phyloP scores from a whole-genome alignment of 2,113 vertebrate species.

The Oryzias melastigma region DNA sequence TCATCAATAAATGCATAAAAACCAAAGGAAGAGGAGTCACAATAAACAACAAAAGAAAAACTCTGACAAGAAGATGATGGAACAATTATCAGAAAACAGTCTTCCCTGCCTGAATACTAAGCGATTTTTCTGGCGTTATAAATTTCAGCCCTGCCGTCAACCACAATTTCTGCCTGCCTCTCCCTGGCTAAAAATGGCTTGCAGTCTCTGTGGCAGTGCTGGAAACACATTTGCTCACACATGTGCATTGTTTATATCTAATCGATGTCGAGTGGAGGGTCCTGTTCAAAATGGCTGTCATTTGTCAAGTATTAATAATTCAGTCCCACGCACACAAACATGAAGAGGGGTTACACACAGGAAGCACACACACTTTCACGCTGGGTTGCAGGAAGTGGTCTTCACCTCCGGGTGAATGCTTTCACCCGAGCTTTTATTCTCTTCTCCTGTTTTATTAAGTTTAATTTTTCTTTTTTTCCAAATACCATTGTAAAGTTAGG shows the following conservation, averaged over 20 bases:
- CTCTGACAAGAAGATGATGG: conserved; percentile 53
- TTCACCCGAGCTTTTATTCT: conserved; percentile 29
- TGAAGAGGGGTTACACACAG: conserved; percentile 3
- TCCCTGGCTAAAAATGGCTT: conserved; percentile 29
- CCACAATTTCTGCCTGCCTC: conserved; percentile 36
- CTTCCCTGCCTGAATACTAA: conserved; percentile 51
- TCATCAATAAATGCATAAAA: conserved; percentile 22
- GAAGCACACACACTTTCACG: conserved; percentile 3
- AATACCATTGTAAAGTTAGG: conserved; percentile 7
- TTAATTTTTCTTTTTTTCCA: conserved; percentile 18
- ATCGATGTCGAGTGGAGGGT: conserved; percentile 59
- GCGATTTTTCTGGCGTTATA: conserved; percentile 35
- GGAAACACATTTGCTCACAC: conserved; percentile 61
- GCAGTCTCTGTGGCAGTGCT: conserved; percentile 28
- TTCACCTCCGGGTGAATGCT: conserved; percentile 42
- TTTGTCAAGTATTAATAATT: conserved; percentile 79
- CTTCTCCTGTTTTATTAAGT: background rate
- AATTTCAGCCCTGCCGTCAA: conserved; percentile 44
- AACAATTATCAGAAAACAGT: conserved; percentile 55
- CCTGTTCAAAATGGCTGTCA: conserved; percentile 65
- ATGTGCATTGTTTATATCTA: conserved; percentile 67
- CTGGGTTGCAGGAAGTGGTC: conserved; percentile 19
- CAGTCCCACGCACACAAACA: conserved; percentile 42
- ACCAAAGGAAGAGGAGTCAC: conserved; percentile 2
- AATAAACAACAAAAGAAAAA: conserved; percentile 11